A percentile compares a stretch with the other conserved stretches of the same genome.
These are phyloP conservation scores for Tenebrosternarchus preto DNA, from an alignment of 2,113 vertebrate species.

Conservation along the genomic window DNA sequence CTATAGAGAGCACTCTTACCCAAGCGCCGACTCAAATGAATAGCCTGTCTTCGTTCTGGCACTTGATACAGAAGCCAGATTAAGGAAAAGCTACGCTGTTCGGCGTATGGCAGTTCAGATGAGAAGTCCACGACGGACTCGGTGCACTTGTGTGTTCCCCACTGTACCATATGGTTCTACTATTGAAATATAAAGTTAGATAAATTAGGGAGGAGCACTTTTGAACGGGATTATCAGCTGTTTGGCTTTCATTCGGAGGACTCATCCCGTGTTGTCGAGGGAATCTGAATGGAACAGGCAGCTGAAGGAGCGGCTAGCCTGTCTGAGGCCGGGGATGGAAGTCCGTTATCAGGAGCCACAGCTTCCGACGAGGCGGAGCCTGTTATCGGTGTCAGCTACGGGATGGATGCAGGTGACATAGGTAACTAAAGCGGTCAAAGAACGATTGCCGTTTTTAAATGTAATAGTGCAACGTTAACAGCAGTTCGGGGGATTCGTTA, in stretches of 20 bases:
- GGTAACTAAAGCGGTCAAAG: slow-evolving; percentile 58
- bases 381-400: slow-evolving; percentile 71
- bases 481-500: not conserved
- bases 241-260: slow-evolving; percentile 55
- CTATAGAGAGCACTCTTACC: slow-evolving; percentile 38
- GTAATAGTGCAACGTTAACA: no score
- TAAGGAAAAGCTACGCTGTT: not conserved
- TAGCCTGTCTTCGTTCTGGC: not conserved
- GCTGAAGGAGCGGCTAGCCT: slow-evolving; percentile 77
- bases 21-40: not conserved
- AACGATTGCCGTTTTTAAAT: not conserved
- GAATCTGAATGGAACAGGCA: slow-evolving; percentile 76
- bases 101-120: slow-evolving; percentile 59
- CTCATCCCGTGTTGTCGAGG: slow-evolving; percentile 22
- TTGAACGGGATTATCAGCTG: slow-evolving; percentile 33
- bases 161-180: slow-evolving; percentile 14
- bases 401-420: slow-evolving; percentile 69
- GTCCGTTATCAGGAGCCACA: slow-evolving; percentile 69
- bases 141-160: slow-evolving; percentile 33
- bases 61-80: not conserved
- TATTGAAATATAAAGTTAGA: not conserved
- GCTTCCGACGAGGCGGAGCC: slow-evolving; percentile 76
- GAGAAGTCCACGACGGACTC: slow-evolving; percentile 59
- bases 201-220: not conserved
- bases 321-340: slow-evolving; percentile 75